These are phyloP conservation scores for Elachura formosa DNA, from an alignment of 2,113 vertebrate genomes.

Conservation along the genomic window DNA sequence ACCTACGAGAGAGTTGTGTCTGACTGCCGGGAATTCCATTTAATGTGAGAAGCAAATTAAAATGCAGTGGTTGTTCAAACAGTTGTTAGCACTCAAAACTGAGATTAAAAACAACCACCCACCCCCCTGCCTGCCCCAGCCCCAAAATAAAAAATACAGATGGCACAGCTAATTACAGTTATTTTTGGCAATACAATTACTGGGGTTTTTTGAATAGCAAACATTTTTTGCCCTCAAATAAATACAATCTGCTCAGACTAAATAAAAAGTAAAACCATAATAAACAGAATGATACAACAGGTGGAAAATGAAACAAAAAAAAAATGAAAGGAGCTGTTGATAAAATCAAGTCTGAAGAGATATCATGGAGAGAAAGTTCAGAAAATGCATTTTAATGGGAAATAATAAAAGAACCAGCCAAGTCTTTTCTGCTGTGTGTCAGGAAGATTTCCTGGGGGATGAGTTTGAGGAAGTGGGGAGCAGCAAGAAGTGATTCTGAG, in stretches of 20 bases:
- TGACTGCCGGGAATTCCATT: neutral
- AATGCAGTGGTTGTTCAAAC: neutral
- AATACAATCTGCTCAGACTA: conserved; percentile 54
- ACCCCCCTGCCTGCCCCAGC: neutral
- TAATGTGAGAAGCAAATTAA: conserved; percentile 38
- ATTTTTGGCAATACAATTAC: conserved; percentile 35
- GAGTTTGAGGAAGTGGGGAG: neutral
- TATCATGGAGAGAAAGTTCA: neutral
- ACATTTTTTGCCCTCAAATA: conserved; percentile 32
- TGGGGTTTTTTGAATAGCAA: conserved; percentile 3
- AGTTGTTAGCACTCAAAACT: neutral
- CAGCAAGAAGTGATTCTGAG: neutral
- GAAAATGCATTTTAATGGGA: neutral
- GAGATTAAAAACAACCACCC: conserved; percentile 15
- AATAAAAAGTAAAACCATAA: neutral
- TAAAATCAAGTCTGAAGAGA: neutral
- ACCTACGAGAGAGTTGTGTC: neutral
- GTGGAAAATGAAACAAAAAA: neutral
- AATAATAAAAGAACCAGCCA: neutral
- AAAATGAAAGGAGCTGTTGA: neutral
- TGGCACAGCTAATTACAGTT: conserved; percentile 53
- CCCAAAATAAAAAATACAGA: conserved; percentile 42
- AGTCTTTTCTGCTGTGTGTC: neutral
- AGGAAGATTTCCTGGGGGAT: neutral
- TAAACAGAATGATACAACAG: conserved; percentile 14